phyloP scores from a whole-genome alignment of 2,797 vertebrate genomes.

The Antrozous pallidus region DNA sequence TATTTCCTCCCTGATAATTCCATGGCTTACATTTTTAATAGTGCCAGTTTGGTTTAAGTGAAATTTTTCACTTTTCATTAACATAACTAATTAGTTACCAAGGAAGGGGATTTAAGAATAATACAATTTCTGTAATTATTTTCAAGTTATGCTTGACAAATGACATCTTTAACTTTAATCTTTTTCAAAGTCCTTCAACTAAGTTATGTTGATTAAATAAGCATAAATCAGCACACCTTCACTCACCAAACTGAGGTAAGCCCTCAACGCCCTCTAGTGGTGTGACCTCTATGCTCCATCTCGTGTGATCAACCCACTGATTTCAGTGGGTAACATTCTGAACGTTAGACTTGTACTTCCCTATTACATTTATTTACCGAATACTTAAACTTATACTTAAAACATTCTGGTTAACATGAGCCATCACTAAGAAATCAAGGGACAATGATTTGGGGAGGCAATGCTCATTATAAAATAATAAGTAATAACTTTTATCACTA shows the following conservation, averaged over 20 bases:
- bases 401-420: neutral
- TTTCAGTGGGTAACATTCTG: neutral
- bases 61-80: constrained; percentile 3
- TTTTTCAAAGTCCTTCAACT: neutral
- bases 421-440: neutral
- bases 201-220: neutral
- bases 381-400: neutral
- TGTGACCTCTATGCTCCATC: neutral
- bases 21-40: neutral
- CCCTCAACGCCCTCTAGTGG: constrained; percentile 69
- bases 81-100: neutral
- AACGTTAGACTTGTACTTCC: neutral
- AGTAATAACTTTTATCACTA: neutral
- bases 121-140: neutral
- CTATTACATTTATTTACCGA: neutral
- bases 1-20: neutral
- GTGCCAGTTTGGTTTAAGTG: neutral
- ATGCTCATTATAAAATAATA: neutral
- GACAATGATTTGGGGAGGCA: neutral
- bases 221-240: neutral
- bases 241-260: neutral
- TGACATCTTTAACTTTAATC: neutral
- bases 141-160: neutral
- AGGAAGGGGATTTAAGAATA: neutral
- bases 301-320: rapidly evolving